Evolutionary conservation across 1,140 invertebrate genomes (phyloP).

Genomic region (Danaus plexippus): DNA sequence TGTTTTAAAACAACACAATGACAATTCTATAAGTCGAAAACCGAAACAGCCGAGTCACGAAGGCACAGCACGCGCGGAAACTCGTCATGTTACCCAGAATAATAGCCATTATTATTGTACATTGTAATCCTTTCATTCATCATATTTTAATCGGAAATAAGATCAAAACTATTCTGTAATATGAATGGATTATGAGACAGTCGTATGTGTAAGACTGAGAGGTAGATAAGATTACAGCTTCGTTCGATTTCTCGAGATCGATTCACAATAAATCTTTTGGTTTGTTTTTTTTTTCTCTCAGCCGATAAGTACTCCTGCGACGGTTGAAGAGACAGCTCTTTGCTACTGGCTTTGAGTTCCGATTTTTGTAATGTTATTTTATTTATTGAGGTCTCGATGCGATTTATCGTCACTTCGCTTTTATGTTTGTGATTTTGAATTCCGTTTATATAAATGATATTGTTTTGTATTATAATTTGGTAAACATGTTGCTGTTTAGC

Average conservation of each 20-base stretch:
- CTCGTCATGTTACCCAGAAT: constrained; percentile 24
- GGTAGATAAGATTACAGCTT: constrained; percentile 23
- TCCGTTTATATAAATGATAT: constrained; percentile 31
- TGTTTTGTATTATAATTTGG: no score
- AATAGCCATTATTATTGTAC: constrained; percentile 30
- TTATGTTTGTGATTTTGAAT: constrained; percentile 32
- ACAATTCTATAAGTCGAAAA: no score
- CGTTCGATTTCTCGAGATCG: constrained; percentile 57
- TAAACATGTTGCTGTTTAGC: no score
- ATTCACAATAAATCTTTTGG: constrained; percentile 59
- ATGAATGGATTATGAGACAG: constrained; percentile 46
- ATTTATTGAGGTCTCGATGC: constrained; percentile 28
- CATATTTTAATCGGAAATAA: constrained; percentile 57
- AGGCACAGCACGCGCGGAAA: no score
- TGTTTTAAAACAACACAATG: no score
- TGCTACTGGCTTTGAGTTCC: constrained; percentile 56
- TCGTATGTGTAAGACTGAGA: constrained; percentile 19
- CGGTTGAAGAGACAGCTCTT: constrained; percentile 46
- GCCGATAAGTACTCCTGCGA: constrained; percentile 40
- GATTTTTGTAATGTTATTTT: constrained; percentile 38
- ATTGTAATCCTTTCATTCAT: constrained; percentile 51
- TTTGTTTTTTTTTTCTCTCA: constrained; percentile 44
- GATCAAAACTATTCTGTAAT: constrained; percentile 32
- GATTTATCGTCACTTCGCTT: constrained; percentile 42
- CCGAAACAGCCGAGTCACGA: no score